Evolutionary conservation across 2,888 invertebrate species (phyloP).

Genomic region (Frankliniella fusca): DNA sequence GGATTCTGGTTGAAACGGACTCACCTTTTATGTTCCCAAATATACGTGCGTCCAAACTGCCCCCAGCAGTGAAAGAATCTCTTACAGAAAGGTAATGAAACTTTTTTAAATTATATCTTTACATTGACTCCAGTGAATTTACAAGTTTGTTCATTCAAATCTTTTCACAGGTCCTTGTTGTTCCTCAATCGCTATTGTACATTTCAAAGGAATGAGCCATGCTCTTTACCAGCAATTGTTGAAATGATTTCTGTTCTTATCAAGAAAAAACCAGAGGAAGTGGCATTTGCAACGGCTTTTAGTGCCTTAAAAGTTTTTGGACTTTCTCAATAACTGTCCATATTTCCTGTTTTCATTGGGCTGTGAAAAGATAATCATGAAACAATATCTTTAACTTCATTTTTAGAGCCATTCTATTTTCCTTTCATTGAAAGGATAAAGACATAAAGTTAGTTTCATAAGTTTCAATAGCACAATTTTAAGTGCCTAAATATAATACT

Average conservation of each 20-base stretch:
- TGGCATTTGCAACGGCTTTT: slow-evolving; percentile 84
- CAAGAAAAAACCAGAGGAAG: slow-evolving; percentile 79
- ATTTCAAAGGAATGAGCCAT: slow-evolving; percentile 94
- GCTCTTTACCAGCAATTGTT: slow-evolving; percentile 85
- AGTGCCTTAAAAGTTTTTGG: slow-evolving; percentile 89
- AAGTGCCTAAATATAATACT: too few relatives aligned
- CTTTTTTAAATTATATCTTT: slow-evolving; percentile 43
- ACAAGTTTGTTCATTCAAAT: not conserved
- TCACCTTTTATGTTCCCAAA: slow-evolving; percentile 96
- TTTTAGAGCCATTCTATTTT: too few relatives aligned
- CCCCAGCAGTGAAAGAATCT: slow-evolving; percentile 78
- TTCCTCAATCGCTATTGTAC: slow-evolving; percentile 87
- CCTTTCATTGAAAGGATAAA: too few relatives aligned
- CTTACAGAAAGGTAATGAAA: slow-evolving; percentile 74
- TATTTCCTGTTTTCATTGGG: slow-evolving; percentile 9
- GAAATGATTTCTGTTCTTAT: slow-evolving; percentile 93
- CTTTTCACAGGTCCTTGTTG: slow-evolving; percentile 61
- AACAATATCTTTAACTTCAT: not conserved
- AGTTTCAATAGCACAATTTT: too few relatives aligned
- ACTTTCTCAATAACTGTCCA: slow-evolving; percentile 60
- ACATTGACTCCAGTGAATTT: slow-evolving; percentile 43
- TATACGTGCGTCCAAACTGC: slow-evolving; percentile 86
- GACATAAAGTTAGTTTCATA: too few relatives aligned
- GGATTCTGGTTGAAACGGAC: slow-evolving; percentile 85
- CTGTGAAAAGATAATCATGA: not conserved